Conservation (phyloP, 1,140 invertebrate species). For the Drosophila parvula region DNA sequence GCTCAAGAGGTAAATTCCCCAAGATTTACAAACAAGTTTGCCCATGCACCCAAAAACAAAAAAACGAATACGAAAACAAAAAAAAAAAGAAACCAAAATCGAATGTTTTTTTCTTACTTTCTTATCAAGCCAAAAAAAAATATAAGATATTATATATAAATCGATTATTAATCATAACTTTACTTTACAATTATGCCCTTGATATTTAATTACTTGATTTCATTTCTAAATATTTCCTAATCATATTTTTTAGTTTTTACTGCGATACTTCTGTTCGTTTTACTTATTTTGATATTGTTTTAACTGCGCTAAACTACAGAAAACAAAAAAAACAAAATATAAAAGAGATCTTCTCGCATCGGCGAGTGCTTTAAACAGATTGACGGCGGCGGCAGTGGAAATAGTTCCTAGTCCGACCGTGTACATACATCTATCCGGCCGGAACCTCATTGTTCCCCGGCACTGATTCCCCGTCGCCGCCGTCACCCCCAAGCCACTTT, state of each 20-base stretch:
- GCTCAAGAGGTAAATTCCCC: constrained; percentile 94
- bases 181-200: constrained; percentile 61
- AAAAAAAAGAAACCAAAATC: constrained; percentile 54
- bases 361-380: constrained; percentile 50
- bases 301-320: constrained; percentile 77
- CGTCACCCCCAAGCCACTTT: constrained; percentile 21
- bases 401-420: constrained; percentile 18
- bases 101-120: constrained; percentile 76
- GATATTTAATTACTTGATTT: constrained; percentile 69
- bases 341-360: constrained; percentile 38
- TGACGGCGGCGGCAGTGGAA: constrained; percentile 5
- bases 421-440: constrained; percentile 32
- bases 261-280: constrained; percentile 64
- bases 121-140: constrained; percentile 59
- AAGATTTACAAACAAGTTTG: constrained; percentile 67
- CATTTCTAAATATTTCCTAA: constrained; percentile 65
- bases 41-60: constrained; percentile 63
- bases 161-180: constrained; percentile 60
- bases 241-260: constrained; percentile 63
- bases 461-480: constrained; percentile 9
- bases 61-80: constrained; percentile 42
- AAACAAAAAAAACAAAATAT: constrained; percentile 34
- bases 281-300: constrained; percentile 80
- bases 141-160: constrained; percentile 63
- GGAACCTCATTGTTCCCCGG: background rate